Evolutionary conservation across 2,797 vertebrate genomes (phyloP).

Genomic region (Hozukius guyotensis): DNA sequence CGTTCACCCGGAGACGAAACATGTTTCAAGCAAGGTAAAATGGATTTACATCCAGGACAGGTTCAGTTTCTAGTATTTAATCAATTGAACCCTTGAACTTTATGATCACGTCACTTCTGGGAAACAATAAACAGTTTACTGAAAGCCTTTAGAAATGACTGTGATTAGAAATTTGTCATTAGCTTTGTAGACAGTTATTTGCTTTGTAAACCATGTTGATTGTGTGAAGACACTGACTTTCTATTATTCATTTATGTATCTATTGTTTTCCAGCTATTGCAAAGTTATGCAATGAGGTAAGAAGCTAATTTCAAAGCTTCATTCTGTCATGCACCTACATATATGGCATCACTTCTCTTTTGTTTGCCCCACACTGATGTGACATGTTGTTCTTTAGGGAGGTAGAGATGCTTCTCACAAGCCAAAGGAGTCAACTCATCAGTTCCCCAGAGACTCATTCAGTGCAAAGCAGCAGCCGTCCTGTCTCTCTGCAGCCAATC

Average conservation of each 20-base stretch:
- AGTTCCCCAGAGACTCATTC: slow-evolving; percentile 53
- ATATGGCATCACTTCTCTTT: neutral
- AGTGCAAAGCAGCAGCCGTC: slow-evolving; percentile 59
- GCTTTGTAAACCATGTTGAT: slow-evolving; percentile 10
- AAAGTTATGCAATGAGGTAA: slow-evolving; percentile 61
- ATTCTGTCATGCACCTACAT: neutral
- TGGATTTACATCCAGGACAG: slow-evolving; percentile 1
- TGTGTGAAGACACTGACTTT: slow-evolving; percentile 7
- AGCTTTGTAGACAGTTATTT: neutral
- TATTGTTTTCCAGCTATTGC: slow-evolving; percentile 65
- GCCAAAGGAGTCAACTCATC: slow-evolving; percentile 50
- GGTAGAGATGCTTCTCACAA: slow-evolving; percentile 26
- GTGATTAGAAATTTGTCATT: slow-evolving; percentile 1
- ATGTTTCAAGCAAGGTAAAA: slow-evolving; percentile 69
- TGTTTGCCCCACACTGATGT: neutral
- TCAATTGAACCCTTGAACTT: neutral
- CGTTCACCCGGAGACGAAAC: slow-evolving; percentile 20
- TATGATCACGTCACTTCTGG: neutral
- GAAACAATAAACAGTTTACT: slow-evolving; percentile 19
- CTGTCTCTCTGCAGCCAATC: slow-evolving; percentile 47
- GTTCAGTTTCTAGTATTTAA: neutral
- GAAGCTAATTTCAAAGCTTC: neutral
- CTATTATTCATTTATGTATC: slow-evolving; percentile 11
- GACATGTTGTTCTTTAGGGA: slow-evolving; percentile 42
- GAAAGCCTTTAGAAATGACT: slow-evolving; percentile 8